phyloP scores from a whole-genome alignment of 2,888 invertebrate species.

The Drosophila anomalata region DNA sequence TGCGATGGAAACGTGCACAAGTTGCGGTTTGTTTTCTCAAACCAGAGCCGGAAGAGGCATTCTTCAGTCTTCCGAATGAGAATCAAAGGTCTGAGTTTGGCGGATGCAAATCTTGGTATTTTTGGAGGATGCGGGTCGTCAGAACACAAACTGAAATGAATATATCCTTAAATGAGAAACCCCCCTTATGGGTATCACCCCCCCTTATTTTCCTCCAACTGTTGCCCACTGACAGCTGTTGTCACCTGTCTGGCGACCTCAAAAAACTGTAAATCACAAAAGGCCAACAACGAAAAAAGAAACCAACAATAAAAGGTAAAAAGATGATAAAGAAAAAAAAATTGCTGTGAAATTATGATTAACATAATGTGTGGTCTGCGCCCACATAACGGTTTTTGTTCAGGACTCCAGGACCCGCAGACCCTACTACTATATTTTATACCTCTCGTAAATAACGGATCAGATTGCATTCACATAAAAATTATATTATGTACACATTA shows the following conservation, averaged over 20 bases:
- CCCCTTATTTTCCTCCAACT: constrained; percentile 42
- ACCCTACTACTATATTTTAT: constrained; percentile 52
- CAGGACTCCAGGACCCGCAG: constrained; percentile 53
- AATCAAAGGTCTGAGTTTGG: constrained; percentile 25
- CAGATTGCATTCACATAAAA: constrained; percentile 76
- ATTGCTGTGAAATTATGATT: constrained; percentile 43
- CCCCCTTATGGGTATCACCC: no score
- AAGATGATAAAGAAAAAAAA: constrained; percentile 10
- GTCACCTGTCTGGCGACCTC: constrained; percentile 71
- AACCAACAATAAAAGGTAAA: constrained; percentile 27
- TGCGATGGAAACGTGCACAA: constrained; percentile 75
- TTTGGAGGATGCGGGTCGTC: constrained; percentile 31
- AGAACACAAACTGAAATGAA: background rate
- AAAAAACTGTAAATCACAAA: constrained; percentile 39
- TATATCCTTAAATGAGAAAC: background rate
- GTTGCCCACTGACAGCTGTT: constrained; percentile 66
- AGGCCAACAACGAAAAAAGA: background rate
- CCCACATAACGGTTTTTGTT: constrained; percentile 75
- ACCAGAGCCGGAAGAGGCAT: constrained; percentile 50
- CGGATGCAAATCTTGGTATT: constrained; percentile 44
- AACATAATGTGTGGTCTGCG: constrained; percentile 76
- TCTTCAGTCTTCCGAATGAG: constrained; percentile 7
- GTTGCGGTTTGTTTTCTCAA: constrained; percentile 71
- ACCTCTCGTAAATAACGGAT: constrained; percentile 69
- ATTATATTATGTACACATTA: constrained; percentile 51